Evolutionary conservation across 2,888 invertebrate species (phyloP).

Genomic region (Pseudolycoriella hygida): DNA sequence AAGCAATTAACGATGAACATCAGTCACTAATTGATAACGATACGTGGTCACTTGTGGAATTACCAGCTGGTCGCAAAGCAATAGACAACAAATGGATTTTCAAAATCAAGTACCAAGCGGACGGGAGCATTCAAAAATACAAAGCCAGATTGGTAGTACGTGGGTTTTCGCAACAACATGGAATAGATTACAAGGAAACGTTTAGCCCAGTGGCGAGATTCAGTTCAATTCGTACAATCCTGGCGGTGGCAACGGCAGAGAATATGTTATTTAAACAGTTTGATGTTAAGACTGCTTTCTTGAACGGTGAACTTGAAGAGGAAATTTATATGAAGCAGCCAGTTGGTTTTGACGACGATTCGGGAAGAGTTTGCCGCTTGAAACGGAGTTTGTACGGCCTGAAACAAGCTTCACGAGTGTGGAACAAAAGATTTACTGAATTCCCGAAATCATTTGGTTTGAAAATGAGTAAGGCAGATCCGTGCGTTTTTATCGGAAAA

Average conservation of each 20-base stretch:
- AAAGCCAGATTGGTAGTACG: too few relatives aligned
- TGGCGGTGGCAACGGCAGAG: constrained; percentile 11
- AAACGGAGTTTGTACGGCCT: too few relatives aligned
- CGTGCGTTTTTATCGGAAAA: too few relatives aligned
- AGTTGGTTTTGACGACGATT: too few relatives aligned
- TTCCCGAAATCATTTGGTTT: too few relatives aligned
- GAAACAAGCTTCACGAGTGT: too few relatives aligned
- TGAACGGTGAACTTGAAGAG: constrained; percentile 11
- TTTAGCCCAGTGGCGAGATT: constrained; percentile 11
- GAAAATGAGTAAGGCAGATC: too few relatives aligned
- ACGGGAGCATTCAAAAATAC: too few relatives aligned
- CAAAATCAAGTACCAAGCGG: constrained; percentile 10
- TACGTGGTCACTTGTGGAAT: constrained; percentile 1
- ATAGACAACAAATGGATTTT: constrained; percentile 11
- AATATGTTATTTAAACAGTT: constrained; percentile 11
- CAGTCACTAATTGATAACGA: not conserved
- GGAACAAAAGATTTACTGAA: too few relatives aligned
- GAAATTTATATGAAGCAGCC: too few relatives aligned
- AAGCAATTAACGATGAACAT: not conserved
- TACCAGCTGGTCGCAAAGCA: constrained; percentile 8
- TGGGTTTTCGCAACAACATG: too few relatives aligned
- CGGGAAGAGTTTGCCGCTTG: too few relatives aligned
- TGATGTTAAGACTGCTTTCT: constrained; percentile 12
- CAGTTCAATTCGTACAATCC: constrained; percentile 8
- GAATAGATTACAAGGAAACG: constrained; percentile 13